Evolutionary conservation across 2,888 invertebrate species (phyloP).

Genomic region (Melanostoma mellinum): DNA sequence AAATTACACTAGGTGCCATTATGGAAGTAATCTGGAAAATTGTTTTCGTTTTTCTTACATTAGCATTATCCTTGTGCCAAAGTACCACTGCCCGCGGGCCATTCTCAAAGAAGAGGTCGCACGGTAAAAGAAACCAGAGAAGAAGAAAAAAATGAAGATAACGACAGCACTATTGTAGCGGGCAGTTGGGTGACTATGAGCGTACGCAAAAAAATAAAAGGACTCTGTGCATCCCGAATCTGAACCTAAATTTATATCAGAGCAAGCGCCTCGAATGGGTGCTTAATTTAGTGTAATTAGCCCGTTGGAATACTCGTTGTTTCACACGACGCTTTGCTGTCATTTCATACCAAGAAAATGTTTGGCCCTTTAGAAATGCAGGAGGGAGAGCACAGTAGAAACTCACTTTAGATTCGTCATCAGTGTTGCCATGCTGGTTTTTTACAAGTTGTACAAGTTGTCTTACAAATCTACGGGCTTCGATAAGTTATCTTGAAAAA

Average conservation of each 20-base stretch:
- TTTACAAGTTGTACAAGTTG: too few relatives aligned
- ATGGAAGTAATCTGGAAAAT: constrained; percentile 71
- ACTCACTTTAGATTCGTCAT: not conserved
- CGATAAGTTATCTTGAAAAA: too few relatives aligned
- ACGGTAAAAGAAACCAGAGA: constrained; percentile 21
- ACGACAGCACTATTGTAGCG: constrained; percentile 33
- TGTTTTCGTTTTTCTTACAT: constrained; percentile 71
- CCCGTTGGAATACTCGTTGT: constrained; percentile 57
- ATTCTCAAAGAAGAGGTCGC: constrained; percentile 40
- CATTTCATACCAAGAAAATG: constrained; percentile 36
- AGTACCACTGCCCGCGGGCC: constrained; percentile 66
- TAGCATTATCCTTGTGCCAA: constrained; percentile 72
- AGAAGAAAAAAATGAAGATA: constrained; percentile 60
- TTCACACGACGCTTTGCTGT: constrained; percentile 60
- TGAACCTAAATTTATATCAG: constrained; percentile 64
- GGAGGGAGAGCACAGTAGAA: not conserved
- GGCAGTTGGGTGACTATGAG: constrained; percentile 9
- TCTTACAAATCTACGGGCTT: too few relatives aligned
- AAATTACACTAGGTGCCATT: constrained; percentile 69
- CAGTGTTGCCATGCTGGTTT: not conserved
- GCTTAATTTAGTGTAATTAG: constrained; percentile 71
- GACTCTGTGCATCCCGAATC: constrained; percentile 40
- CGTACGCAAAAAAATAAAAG: constrained; percentile 16
- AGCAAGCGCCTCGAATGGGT: constrained; percentile 57
- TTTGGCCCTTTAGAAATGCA: not conserved